Evolutionary conservation across 2,113 vertebrate species (phyloP).

Genomic region (Dicentrarchus labrax): DNA sequence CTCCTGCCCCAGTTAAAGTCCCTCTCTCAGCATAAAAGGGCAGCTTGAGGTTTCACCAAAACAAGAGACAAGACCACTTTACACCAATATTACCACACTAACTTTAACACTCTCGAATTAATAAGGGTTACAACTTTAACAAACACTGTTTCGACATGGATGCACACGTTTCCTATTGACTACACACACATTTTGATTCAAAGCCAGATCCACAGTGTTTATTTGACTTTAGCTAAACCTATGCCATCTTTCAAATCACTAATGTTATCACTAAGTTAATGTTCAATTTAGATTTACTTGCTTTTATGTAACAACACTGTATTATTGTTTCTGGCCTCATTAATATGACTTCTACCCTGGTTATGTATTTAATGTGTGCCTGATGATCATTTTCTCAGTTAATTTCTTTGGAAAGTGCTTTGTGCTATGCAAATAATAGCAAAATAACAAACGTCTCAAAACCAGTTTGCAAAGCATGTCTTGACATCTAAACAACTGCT

Average conservation of each 20-base stretch:
- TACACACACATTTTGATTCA: neutral
- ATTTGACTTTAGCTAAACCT: neutral
- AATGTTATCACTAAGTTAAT: neutral
- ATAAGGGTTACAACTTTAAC: neutral
- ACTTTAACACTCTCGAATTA: neutral
- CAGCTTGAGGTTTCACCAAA: conserved; percentile 4
- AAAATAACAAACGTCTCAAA: neutral
- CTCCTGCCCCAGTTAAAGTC: conserved; percentile 19
- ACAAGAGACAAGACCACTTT: neutral
- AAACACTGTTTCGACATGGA: neutral
- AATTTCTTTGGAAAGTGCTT: neutral
- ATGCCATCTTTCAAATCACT: neutral
- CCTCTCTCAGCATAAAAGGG: conserved; percentile 3
- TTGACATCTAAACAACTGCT: neutral
- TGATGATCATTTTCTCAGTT: neutral
- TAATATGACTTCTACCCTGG: neutral
- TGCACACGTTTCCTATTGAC: neutral
- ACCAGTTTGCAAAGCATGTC: neutral
- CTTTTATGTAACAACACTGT: too few relatives aligned
- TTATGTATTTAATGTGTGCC: too few relatives aligned
- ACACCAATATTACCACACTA: neutral
- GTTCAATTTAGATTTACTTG: neutral
- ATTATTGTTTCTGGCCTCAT: neutral
- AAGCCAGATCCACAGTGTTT: neutral
- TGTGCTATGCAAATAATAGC: neutral